A percentile compares a stretch with the other conserved stretches of the same genome.
Evolutionary conservation across 2,113 vertebrate species (phyloP).

Genomic region (Sebastes fasciatus): DNA sequence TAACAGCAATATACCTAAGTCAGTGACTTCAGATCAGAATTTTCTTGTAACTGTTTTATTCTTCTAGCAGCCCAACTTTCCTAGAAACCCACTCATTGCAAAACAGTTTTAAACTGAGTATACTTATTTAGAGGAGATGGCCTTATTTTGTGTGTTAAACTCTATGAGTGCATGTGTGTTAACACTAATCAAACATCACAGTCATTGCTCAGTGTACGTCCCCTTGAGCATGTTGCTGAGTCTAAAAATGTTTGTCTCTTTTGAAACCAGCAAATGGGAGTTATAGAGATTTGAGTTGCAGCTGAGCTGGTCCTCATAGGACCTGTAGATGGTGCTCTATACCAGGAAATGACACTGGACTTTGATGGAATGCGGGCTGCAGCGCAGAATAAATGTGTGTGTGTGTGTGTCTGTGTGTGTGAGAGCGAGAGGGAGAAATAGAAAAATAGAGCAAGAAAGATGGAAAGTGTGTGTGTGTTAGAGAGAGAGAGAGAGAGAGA

Average conservation of each 20-base stretch:
- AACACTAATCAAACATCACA: slow-evolving; percentile 9
- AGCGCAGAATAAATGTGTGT: slow-evolving; percentile 50
- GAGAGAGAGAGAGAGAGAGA: slow-evolving; percentile 20
- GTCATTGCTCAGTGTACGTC: slow-evolving; percentile 3
- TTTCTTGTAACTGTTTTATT: slow-evolving; percentile 7
- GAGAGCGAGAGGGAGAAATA: slow-evolving; percentile 28
- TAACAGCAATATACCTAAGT: background rate
- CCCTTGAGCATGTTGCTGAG: background rate
- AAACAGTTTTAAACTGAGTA: background rate
- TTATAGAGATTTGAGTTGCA: background rate
- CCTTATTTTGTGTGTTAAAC: background rate
- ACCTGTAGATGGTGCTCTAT: slow-evolving; percentile 77
- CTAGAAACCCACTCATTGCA: background rate
- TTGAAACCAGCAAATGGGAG: slow-evolving; percentile 3
- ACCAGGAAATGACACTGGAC: slow-evolving; percentile 65
- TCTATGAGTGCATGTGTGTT: background rate
- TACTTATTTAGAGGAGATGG: background rate
- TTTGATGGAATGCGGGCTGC: slow-evolving; percentile 47
- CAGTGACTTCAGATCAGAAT: background rate
- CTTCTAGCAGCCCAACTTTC: background rate
- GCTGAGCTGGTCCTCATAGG: background rate
- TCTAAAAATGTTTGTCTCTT: slow-evolving; percentile 22
- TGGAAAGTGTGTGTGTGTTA: slow-evolving; percentile 53
- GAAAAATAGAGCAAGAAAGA: slow-evolving; percentile 73
- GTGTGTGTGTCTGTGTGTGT: slow-evolving; percentile 25